Percentiles rank a stretch among this genome's conserved stretches.
phyloP scores from a whole-genome alignment of 2,888 invertebrate genomes.

The Epinotia ramella region DNA sequence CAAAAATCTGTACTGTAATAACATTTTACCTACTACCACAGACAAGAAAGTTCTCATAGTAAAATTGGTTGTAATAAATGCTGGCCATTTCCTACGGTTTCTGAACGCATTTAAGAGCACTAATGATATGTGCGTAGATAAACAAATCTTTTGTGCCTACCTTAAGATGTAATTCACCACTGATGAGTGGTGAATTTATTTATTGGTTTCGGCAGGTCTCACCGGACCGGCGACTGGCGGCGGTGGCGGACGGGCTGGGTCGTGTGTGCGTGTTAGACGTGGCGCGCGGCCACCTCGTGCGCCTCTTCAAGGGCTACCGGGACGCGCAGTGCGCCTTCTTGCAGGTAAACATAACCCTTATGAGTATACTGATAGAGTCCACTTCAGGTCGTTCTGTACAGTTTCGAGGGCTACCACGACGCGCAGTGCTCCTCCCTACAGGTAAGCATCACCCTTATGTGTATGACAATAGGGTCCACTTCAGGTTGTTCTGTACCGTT shows the following conservation, averaged over 20 bases:
- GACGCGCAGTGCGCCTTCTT: constrained; percentile 98
- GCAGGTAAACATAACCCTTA: constrained; percentile 85
- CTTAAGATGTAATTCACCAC: no score
- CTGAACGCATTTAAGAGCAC: no score
- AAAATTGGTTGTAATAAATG: no score
- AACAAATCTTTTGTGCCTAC: no score
- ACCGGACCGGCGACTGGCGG: constrained; percentile 89
- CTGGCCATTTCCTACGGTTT: no score
- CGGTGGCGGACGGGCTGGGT: constrained; percentile 92
- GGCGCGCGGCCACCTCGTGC: constrained; percentile 90
- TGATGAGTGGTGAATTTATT: no score
- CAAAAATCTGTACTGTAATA: no score
- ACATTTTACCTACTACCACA: no score
- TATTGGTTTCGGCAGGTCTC: constrained; percentile 79
- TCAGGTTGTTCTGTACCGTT: not conserved
- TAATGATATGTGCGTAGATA: no score
- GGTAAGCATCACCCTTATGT: no score
- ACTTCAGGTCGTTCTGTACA: not conserved
- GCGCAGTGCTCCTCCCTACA: not conserved
- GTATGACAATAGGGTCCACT: no score
- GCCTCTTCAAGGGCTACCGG: constrained; percentile 98
- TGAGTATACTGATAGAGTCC: not conserved
- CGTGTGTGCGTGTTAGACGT: constrained; percentile 95
- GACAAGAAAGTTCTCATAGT: no score
- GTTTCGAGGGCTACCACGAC: not conserved